Base-by-base conservation (phyloP, 2,888 invertebrate species). In the Aethes cnicana region DNA sequence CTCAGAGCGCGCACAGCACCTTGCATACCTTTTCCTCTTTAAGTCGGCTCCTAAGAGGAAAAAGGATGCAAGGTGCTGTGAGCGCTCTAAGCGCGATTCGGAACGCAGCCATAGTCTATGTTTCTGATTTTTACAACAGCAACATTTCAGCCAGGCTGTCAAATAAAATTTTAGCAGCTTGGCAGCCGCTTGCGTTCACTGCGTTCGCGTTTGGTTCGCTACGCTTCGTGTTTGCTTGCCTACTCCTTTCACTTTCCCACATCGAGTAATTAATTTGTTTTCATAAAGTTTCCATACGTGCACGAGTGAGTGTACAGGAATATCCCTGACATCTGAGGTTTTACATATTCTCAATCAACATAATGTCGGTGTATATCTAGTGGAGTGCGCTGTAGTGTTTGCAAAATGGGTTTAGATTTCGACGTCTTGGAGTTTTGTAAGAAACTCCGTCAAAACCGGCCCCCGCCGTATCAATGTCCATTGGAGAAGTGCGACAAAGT, bases 381-480 rank as follows among this genome's bases (percentile, higher is more conserved):
- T 23, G 48, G 41, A 36, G 23, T 37, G 11, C 21, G 7, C 5
- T 28, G 30, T 26, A 37, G 28, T 46, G 62, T 41, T 46, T 42
- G n/a, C 53, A 85, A 80, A 83, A 95, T 94, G 95, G 95, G 94
- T 68, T 90, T 95, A 67, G 95, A 96, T 82, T 96, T 96, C 86
- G 96, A 97, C 90, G 94, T 96, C 64, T 91, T 94, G 68, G 95
- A 95, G 77, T 96, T 95, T 84, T 95, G 95, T 76, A 94, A 94
- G 77, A 95, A 96, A 84, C 91, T 96, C 60, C 91, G 93, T 53
- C 94, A 94, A 63, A 95, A 94, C 73, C 95, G 95, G 71, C 92
- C 92, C 42, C 96, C 97, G 44, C 97, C 97, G 42, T 97, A 95
- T 82, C 93, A 94, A 66, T 97, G 97, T 72, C 97, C 97, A 5